Percentiles rank a stretch among this genome's conserved stretches.
These are phyloP conservation scores for Himalopsyche anomala DNA, from an alignment of 2,888 invertebrate genomes.

Conservation along the genomic window DNA sequence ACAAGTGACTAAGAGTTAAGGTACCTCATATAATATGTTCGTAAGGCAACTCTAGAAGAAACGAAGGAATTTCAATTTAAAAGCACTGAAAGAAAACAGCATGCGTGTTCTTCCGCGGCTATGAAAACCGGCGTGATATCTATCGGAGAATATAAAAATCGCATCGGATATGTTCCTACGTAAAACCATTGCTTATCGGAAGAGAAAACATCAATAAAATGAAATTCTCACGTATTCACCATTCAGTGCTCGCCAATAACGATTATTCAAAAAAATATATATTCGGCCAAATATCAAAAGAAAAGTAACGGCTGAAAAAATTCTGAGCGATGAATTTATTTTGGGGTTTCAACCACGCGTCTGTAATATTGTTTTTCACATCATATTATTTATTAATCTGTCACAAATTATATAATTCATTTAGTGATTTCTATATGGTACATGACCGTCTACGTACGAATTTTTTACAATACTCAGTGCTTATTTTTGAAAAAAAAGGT, in stretches of 20 bases:
- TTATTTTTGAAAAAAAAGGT: too few species aligned
- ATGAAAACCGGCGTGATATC: constrained; percentile 20
- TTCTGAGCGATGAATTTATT: too few species aligned
- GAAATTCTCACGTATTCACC: not conserved
- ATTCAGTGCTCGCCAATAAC: not conserved
- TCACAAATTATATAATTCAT: too few species aligned
- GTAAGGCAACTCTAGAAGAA: constrained; percentile 48
- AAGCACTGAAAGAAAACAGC: constrained; percentile 42
- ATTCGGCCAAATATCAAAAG: too few species aligned
- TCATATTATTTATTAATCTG: too few species aligned
- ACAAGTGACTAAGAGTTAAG: not conserved
- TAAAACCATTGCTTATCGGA: constrained; percentile 41
- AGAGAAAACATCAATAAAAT: constrained; percentile 16
- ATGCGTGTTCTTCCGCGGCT: constrained; percentile 52
- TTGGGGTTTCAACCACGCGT: too few species aligned
- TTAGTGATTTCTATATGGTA: too few species aligned
- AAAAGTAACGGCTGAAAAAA: too few species aligned
- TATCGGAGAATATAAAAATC: constrained; percentile 35
- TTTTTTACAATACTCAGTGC: too few species aligned
- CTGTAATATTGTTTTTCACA: too few species aligned
- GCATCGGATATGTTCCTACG: constrained; percentile 51
- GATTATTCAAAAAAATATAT: too few species aligned
- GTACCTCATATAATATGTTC: constrained; percentile 51
- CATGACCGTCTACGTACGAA: too few species aligned
- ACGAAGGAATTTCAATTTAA: constrained; percentile 60